These are phyloP conservation scores for Carterocephalus palaemon DNA, from an alignment of 2,888 invertebrate species.

Conservation along the genomic window DNA sequence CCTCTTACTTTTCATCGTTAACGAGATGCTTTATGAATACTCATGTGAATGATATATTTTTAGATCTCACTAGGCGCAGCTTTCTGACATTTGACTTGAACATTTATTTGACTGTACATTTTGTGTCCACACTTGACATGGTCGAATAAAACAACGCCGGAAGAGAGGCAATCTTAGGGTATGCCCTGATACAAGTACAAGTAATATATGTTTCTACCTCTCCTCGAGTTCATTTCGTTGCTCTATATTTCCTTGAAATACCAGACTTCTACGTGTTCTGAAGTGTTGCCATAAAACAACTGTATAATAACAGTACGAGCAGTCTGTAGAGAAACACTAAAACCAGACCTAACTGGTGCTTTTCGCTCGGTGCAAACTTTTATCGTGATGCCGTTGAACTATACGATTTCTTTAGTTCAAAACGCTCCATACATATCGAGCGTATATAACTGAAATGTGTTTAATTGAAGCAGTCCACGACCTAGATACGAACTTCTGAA, in stretches of 20 bases:
- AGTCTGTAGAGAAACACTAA: conserved; percentile 3
- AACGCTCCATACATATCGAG: conserved; percentile 8
- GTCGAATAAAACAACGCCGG: no score
- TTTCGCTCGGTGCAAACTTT: conserved; percentile 17
- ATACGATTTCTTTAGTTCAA: conserved; percentile 14
- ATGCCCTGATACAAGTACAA: no score
- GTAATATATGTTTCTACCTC: no score
- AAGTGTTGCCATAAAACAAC: conserved; percentile 1
- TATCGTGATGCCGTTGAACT: conserved; percentile 10
- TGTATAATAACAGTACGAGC: not conserved
- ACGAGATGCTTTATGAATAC: no score
- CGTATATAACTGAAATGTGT: conserved; percentile 1
- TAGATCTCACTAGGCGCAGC: no score
- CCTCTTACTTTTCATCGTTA: no score
- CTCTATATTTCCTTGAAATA: not conserved
- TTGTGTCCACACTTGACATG: no score
- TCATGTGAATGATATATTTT: no score
- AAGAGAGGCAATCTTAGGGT: no score
- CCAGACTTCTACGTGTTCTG: not conserved
- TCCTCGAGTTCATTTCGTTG: no score
- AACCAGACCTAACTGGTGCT: conserved; percentile 13
- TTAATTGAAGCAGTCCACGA: conserved; percentile 7
- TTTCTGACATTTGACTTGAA: no score
- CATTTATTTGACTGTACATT: no score
- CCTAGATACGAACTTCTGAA: not conserved